A percentile compares a stretch with the other conserved stretches of the same genome.
These are phyloP conservation scores for Poeciliopsis prolifica DNA, from an alignment of 2,113 vertebrate genomes.

Conservation along the genomic window DNA sequence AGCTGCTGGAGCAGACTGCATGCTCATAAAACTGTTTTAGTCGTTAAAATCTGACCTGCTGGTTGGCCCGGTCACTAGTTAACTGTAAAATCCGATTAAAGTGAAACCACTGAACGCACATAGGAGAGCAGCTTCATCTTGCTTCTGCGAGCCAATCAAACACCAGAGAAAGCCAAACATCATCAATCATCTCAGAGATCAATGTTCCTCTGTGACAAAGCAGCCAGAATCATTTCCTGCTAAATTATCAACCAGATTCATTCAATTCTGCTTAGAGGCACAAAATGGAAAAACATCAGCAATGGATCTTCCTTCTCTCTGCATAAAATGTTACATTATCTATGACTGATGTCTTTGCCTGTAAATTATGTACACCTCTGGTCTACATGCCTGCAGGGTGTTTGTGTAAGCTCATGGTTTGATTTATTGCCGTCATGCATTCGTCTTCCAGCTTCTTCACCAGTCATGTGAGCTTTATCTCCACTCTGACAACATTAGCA, in stretches of 20 bases:
- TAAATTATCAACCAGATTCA: conserved; percentile 13
- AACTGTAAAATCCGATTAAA: conserved; percentile 30
- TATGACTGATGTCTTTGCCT: conserved; percentile 1
- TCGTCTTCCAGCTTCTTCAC: conserved; percentile 27
- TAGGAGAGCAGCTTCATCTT: not conserved
- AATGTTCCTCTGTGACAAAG: conserved; percentile 17
- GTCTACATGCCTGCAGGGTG: conserved; percentile 22
- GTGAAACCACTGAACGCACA: conserved; percentile 24
- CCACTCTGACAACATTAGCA: conserved; percentile 36
- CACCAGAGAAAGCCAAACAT: conserved; percentile 5
- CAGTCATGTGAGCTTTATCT: conserved; percentile 31
- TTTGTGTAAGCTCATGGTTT: not conserved
- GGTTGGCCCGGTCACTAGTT: not conserved
- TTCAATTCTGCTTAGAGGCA: not conserved
- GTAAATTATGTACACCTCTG: conserved; percentile 7
- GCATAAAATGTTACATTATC: not conserved
- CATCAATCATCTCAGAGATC: conserved; percentile 33
- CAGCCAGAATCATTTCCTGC: conserved; percentile 31
- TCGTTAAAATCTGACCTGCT: conserved; percentile 5
- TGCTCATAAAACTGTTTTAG: conserved; percentile 27
- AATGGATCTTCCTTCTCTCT: not conserved
- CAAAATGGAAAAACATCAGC: not conserved
- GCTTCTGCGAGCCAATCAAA: conserved; percentile 22
- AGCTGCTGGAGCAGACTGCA: conserved; percentile 16
- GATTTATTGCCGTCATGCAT: conserved; percentile 44